phyloP scores from a whole-genome alignment of 2,888 invertebrate genomes.

The Epistrophella euchroma region DNA sequence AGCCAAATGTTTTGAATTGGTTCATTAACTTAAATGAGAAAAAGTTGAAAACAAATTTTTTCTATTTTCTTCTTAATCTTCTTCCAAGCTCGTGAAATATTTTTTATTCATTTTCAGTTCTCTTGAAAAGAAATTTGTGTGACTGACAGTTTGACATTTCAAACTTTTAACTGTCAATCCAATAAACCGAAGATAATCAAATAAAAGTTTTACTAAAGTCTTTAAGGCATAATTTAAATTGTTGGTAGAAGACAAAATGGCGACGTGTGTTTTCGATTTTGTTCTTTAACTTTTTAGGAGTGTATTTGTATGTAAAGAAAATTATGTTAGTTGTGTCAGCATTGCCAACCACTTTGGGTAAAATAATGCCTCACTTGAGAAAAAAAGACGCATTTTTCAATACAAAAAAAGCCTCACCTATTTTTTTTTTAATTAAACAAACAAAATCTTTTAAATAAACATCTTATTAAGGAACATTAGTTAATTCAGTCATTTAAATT shows the following conservation, averaged over 20 bases:
- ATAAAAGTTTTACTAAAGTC: conserved; percentile 26
- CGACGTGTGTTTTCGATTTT: conserved; percentile 1
- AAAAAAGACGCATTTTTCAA: too few relatives aligned
- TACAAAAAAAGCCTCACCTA: too few relatives aligned
- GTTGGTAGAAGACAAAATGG: conserved; percentile 29
- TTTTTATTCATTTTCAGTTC: not conserved
- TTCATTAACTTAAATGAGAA: not conserved
- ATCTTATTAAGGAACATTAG: too few relatives aligned
- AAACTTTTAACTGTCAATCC: conserved; percentile 42
- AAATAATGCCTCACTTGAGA: too few relatives aligned
- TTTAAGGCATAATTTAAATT: conserved; percentile 8
- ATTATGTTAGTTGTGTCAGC: too few relatives aligned
- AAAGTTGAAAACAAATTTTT: not conserved
- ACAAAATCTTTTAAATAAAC: too few relatives aligned
- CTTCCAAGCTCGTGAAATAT: not conserved
- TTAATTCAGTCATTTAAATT: too few relatives aligned
- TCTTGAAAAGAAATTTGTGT: not conserved
- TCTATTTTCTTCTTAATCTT: not conserved
- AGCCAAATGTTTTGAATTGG: not conserved
- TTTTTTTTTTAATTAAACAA: too few relatives aligned
- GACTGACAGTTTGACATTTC: conserved; percentile 4
- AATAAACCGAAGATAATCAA: conserved; percentile 25
- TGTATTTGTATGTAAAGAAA: not conserved
- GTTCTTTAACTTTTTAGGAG: not conserved
- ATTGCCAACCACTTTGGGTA: too few relatives aligned